Base-by-base conservation (phyloP, 1,140 invertebrate genomes). In the Metopolophium dirhodum region DNA sequence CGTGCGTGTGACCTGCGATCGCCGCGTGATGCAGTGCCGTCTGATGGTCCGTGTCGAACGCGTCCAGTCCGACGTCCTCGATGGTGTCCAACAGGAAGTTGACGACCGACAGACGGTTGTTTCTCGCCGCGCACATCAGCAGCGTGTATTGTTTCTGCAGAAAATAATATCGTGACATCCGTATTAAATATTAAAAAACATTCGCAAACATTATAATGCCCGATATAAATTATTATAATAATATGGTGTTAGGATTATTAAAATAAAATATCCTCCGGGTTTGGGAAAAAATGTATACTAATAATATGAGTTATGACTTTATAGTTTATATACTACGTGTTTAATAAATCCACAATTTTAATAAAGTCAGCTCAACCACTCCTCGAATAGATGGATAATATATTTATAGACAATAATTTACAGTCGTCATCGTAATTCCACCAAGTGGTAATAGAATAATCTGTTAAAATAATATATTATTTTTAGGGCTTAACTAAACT, bases 71-170 rank as follows among this genome's bases (percentile, higher is more conserved):
- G 8, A 96, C 94, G 93, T 96, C 95, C 94, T 96, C 96, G 41
- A 96, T 94, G 8, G 95, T 96, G 93, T 96, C 96, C 91, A 96
- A 94, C 92, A 97, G 95, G 94, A 96, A 97, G 93, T 96, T 96
- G 18, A 96, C 96, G 22, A 97, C 96, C 41, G 96, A 96, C 94
- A 96, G 94, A 94, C 96, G 96, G 94, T 96, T 96, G 94, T 97
- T 97, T 91, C 96, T 96, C 22, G 96, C 96, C 8, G 96, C 97
- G 94, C 97, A 97, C 95, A 97, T 97, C 91, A 97, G 94, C 45
- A 97, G 95, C 2, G 96, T 96, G 94, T 97, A 96, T 93, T 97
- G 96, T 96, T 97, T 97, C 97, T 97, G 94, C 51, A 94, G 41
- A 87, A 95, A 89, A 93, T 37, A 89, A 93, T 37, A 47, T 77